Evolutionary conservation across 2,888 invertebrate species (phyloP).

Genomic region (Colletes collaris): DNA sequence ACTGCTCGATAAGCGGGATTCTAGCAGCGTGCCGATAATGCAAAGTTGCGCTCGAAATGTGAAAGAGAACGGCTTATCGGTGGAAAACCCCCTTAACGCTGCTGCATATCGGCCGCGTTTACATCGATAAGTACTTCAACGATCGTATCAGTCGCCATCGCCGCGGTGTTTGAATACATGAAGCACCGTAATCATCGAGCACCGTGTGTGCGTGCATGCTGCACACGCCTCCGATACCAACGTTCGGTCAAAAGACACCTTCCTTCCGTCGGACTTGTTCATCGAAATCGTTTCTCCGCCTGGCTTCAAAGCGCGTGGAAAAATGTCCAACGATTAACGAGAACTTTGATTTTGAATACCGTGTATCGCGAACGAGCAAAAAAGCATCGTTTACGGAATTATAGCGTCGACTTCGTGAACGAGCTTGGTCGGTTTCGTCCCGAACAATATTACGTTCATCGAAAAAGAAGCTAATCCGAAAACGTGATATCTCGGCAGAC

Average conservation of each 20-base stretch:
- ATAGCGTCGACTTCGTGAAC: no score
- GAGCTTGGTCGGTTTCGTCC: no score
- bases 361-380: no score
- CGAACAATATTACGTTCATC: no score
- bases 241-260: not conserved
- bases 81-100: constrained; percentile 32
- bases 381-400: no score
- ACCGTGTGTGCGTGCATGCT: not conserved
- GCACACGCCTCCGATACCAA: not conserved
- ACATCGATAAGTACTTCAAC: constrained; percentile 59
- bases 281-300: not conserved
- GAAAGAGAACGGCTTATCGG: constrained; percentile 58
- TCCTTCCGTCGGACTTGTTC: constrained; percentile 7
- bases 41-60: constrained; percentile 57
- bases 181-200: constrained; percentile 1
- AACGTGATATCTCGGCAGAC: no score
- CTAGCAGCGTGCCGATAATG: constrained; percentile 51
- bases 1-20: constrained; percentile 56
- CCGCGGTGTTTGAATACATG: constrained; percentile 28
- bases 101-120: constrained; percentile 51
- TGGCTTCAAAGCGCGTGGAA: no score
- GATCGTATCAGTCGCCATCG: constrained; percentile 32
- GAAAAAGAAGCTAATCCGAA: no score
- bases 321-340: no score
- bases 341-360: no score